Conservation (phyloP, 2,113 vertebrate species). For the Strix uralensis region DNA sequence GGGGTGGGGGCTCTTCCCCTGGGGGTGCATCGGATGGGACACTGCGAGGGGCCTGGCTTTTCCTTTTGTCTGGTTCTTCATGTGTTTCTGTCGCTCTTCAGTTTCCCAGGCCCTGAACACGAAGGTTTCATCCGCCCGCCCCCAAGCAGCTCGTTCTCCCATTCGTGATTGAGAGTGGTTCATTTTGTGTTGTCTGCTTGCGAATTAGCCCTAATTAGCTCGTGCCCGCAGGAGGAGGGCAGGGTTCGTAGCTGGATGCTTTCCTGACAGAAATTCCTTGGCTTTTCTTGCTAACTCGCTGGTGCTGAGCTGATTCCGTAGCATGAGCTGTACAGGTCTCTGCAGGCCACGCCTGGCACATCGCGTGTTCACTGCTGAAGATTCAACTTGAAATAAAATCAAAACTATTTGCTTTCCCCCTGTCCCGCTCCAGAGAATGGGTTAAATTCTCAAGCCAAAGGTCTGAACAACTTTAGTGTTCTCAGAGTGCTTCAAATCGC, state of each 20-base stretch:
- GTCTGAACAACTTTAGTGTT: not conserved
- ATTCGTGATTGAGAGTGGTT: not conserved
- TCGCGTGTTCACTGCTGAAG: rapidly evolving
- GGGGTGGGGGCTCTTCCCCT: not conserved
- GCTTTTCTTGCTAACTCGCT: not conserved
- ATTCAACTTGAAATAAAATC: not conserved
- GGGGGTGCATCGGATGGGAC: rapidly evolving
- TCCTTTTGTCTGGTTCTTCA: not conserved
- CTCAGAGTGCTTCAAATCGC: rapidly evolving
- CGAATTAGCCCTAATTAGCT: not conserved
- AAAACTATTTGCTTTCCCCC: not conserved
- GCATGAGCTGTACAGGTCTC: not conserved
- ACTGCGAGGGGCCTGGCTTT: not conserved
- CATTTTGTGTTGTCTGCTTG: not conserved
- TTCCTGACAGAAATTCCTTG: not conserved
- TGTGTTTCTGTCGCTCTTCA: not conserved
- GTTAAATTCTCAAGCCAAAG: not conserved
- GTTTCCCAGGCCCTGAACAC: not conserved
- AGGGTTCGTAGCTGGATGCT: not conserved
- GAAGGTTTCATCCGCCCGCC: rapidly evolving
- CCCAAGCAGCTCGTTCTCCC: not conserved
- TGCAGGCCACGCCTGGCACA: not conserved
- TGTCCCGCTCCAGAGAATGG: not conserved
- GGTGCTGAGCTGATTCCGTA: not conserved
- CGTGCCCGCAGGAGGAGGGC: not conserved